Base-by-base conservation (phyloP, 2,888 invertebrate genomes). In the Andrena minutula region DNA sequence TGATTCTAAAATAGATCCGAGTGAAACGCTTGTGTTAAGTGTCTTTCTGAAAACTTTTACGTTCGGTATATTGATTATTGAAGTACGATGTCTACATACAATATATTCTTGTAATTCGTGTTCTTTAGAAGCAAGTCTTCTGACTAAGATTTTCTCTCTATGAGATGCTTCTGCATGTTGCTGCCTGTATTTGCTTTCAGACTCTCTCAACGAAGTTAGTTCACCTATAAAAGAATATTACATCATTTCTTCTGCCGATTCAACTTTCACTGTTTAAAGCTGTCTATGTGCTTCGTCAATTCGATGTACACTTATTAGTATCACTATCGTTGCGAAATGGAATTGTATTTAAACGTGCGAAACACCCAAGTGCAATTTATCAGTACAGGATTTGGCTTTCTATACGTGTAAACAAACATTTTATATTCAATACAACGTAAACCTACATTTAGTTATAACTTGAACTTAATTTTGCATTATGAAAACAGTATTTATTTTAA, bases 101-200 rank as follows among this genome's bases (percentile, higher is more conserved):
- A 97, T 97, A 95, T 97, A 98, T 95, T 99, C 99, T 94, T 99
- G 98, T 94, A 98, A 96, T 95, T 99, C 99, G 94, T 99, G 99
- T 94, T 99, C 99, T 95, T 99, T 99, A 86, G 98, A 97, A 82
- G 99, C 97, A 88, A 99, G 96, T 91, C 98, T 96, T 92, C 99
- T 97, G 89, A 99, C 97, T 89, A 99, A 96, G 86, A 98, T 97
- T 94, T 98, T 98, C 94, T 99, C 99, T 90, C 98, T 96, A 90
- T 98, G 96, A 92, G 97, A 97, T 85, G 98, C 97, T 93, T 99
- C 99, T 75, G 96, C 95, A 92, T 97, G 96, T 93, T 98, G 98
- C 90, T 96, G 96, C 91, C 96, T 96, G 92, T 97, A 95, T 92
- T 97, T 97, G 89, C 97, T 97, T 94, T 97, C 97, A 90, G 96